Percentiles rank a stretch among this genome's conserved stretches.
These are phyloP conservation scores for Oasisia sp. DNA, from an alignment of 2,888 invertebrate genomes.

Conservation along the genomic window DNA sequence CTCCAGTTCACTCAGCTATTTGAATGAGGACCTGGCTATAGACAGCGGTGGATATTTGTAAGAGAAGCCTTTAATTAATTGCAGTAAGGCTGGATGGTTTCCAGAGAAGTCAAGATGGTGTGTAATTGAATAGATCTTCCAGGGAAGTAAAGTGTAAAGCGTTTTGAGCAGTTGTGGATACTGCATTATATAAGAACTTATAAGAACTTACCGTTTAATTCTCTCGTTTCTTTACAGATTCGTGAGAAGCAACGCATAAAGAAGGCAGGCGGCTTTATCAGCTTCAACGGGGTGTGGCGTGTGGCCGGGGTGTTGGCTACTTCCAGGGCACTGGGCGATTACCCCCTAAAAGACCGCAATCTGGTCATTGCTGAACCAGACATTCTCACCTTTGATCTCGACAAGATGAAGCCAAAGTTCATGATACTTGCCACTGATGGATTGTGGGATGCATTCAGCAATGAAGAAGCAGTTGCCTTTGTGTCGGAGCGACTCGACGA, in stretches of 20 bases:
- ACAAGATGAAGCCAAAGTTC: constrained; percentile 77
- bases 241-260: constrained; percentile 91
- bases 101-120: no score
- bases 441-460: constrained; percentile 94
- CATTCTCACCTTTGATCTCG: constrained; percentile 88
- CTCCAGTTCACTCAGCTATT: no score
- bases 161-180: no score
- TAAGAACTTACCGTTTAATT: neutral
- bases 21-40: no score
- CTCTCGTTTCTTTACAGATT: constrained; percentile 70
- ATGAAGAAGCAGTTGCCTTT: constrained; percentile 92
- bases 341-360: constrained; percentile 89
- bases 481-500: constrained; percentile 87
- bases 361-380: constrained; percentile 96
- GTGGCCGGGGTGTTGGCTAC: constrained; percentile 95
- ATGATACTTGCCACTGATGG: constrained; percentile 94
- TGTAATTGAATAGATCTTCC: no score
- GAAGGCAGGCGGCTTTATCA: constrained; percentile 94
- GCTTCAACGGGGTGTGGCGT: constrained; percentile 95
- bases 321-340: constrained; percentile 91
- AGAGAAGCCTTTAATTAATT: no score
- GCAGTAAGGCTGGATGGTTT: no score
- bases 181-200: no score
- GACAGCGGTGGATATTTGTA: no score
- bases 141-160: no score